Conservation (phyloP, 2,113 vertebrate species). For the Atlantisia rogersi region DNA sequence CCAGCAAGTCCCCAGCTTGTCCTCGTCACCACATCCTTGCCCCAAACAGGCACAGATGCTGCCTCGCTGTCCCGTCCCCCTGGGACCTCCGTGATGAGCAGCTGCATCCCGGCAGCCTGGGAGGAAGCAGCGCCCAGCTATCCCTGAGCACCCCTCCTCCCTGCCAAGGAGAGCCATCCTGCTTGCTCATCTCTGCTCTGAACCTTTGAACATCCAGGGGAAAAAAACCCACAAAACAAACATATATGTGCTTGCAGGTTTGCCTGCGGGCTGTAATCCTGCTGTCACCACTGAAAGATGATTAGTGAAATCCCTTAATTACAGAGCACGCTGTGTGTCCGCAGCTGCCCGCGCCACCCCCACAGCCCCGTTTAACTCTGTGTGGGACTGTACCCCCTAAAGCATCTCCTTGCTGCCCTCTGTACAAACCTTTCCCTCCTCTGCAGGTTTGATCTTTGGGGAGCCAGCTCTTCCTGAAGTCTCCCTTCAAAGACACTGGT, state of each 20-base stretch:
- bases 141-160: not conserved
- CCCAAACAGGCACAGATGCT: conserved; percentile 48
- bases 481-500: not conserved
- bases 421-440: fast-evolving
- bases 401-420: not conserved
- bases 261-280: not conserved
- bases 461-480: not conserved
- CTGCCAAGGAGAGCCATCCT: not conserved
- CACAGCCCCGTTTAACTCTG: not conserved
- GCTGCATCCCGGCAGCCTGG: conserved; percentile 33
- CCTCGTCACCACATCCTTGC: conserved; percentile 62
- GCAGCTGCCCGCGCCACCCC: not conserved
- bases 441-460: not conserved
- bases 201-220: not conserved
- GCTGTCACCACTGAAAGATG: not conserved
- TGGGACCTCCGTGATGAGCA: conserved; percentile 53
- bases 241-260: not conserved
- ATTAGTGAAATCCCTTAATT: not conserved
- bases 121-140: not conserved
- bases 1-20: conserved; percentile 45
- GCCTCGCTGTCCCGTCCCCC: conserved; percentile 29
- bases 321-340: not conserved
- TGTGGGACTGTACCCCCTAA: not conserved
- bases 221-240: not conserved
- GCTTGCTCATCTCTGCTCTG: not conserved